These are phyloP conservation scores for Petrocephalus microphthalmus DNA, from an alignment of 2,113 vertebrate species.

Conservation along the genomic window DNA sequence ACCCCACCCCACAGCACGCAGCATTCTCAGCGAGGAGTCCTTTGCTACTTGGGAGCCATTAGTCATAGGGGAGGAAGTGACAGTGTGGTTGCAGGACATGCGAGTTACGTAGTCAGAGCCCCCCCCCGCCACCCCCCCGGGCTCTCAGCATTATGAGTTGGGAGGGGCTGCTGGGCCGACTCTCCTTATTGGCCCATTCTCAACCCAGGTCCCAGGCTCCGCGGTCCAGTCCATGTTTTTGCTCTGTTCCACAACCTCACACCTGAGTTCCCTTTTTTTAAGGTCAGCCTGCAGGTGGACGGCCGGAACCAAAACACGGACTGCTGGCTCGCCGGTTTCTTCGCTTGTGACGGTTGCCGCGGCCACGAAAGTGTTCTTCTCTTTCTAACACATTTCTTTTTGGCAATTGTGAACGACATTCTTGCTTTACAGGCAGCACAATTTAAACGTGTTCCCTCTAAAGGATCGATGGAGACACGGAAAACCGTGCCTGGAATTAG, in stretches of 20 bases:
- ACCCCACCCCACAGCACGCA: not conserved
- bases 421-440: no score
- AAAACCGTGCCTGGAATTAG: no score
- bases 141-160: not conserved
- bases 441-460: no score
- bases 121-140: not conserved
- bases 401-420: no score
- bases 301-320: not conserved
- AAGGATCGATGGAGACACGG: no score
- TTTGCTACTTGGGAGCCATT: constrained; percentile 13
- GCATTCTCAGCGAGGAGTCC: constrained; percentile 10
- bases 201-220: not conserved
- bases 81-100: constrained; percentile 16
- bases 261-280: not conserved
- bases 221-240: not conserved
- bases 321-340: not conserved
- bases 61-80: constrained; percentile 16
- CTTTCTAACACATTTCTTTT: no score
- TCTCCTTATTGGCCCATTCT: not conserved
- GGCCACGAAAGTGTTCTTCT: no score
- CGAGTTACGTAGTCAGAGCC: not conserved
- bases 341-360: no score
- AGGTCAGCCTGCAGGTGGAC: not conserved
- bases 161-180: not conserved
- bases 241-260: not conserved